These are phyloP conservation scores for Brienomyrus longianalis DNA, from an alignment of 2,113 vertebrate species.

Conservation along the genomic window DNA sequence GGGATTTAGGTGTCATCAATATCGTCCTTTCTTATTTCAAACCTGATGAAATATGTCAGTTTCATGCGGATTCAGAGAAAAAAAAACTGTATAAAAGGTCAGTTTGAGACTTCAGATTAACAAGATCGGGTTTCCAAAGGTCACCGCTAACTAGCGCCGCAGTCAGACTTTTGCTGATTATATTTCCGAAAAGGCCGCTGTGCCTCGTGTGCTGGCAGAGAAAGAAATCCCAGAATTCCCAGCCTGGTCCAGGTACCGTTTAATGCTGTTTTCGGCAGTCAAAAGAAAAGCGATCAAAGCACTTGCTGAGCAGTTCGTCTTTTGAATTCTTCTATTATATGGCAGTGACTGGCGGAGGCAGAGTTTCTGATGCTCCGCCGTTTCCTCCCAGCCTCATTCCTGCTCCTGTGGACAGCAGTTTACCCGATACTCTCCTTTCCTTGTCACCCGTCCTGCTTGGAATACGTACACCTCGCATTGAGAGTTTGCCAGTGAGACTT, in stretches of 20 bases:
- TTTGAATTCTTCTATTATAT: slow-evolving; percentile 59
- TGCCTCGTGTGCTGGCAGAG: neutral
- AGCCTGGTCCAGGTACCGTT: neutral
- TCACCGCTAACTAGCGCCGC: neutral
- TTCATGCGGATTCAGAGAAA: neutral
- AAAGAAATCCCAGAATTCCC: neutral
- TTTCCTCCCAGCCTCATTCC: slow-evolving; percentile 45
- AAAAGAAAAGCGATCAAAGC: slow-evolving; percentile 55
- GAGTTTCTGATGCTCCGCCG: slow-evolving; percentile 57
- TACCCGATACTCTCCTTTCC: slow-evolving; percentile 58
- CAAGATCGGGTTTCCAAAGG: neutral
- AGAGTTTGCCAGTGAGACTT: slow-evolving; percentile 25
- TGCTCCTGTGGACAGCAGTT: slow-evolving; percentile 48
- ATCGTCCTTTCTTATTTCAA: neutral
- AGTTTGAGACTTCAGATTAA: neutral
- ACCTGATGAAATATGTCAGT: neutral
- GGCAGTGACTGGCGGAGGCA: slow-evolving; percentile 55
- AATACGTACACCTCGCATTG: slow-evolving; percentile 50
- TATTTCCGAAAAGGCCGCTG: neutral
- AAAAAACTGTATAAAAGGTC: neutral
- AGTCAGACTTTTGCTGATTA: neutral
- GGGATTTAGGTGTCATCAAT: neutral
- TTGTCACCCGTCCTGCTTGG: slow-evolving; percentile 64
- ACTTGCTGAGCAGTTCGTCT: slow-evolving; percentile 59
- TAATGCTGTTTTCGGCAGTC: neutral